These are phyloP conservation scores for Kryphioiulus occultus DNA, from an alignment of 2,888 invertebrate species.

Conservation along the genomic window DNA sequence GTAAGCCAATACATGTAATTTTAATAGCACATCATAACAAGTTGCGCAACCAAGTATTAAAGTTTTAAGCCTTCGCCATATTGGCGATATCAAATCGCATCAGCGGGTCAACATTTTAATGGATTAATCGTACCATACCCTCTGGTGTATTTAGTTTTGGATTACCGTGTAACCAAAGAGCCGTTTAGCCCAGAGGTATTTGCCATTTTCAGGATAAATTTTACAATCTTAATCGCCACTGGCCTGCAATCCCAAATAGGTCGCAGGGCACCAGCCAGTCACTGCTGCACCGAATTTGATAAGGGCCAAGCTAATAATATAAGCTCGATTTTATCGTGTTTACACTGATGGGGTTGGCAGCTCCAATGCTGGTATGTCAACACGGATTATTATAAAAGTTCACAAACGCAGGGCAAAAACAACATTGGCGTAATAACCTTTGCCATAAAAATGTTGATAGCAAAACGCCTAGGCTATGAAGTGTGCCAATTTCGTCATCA, in stretches of 20 bases:
- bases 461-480: slow-evolving; percentile 1
- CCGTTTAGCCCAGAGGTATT: not conserved
- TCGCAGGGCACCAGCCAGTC: not conserved
- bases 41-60: not conserved
- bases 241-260: slow-evolving; percentile 21
- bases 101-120: not conserved
- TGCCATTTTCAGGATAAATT: not conserved
- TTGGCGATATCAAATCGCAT: not conserved
- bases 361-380: slow-evolving; percentile 1
- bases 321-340: slow-evolving; percentile 30
- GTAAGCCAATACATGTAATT: not conserved
- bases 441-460: slow-evolving; percentile 24
- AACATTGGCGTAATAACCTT: slow-evolving; percentile 35
- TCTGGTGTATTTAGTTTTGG: not conserved
- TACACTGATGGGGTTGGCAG: slow-evolving; percentile 25
- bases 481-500: slow-evolving; percentile 1
- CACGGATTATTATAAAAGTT: slow-evolving; percentile 24
- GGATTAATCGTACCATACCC: not conserved
- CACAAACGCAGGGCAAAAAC: not conserved
- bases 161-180: not conserved
- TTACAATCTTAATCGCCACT: slow-evolving; percentile 25
- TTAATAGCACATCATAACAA: not conserved
- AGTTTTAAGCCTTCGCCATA: not conserved
- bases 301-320: slow-evolving; percentile 21
- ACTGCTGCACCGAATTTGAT: slow-evolving; percentile 2